A percentile compares a stretch with the other conserved stretches of the same genome.
Evolutionary conservation across 2,797 vertebrate species (phyloP).

Genomic region (Distichodus sexfasciatus): DNA sequence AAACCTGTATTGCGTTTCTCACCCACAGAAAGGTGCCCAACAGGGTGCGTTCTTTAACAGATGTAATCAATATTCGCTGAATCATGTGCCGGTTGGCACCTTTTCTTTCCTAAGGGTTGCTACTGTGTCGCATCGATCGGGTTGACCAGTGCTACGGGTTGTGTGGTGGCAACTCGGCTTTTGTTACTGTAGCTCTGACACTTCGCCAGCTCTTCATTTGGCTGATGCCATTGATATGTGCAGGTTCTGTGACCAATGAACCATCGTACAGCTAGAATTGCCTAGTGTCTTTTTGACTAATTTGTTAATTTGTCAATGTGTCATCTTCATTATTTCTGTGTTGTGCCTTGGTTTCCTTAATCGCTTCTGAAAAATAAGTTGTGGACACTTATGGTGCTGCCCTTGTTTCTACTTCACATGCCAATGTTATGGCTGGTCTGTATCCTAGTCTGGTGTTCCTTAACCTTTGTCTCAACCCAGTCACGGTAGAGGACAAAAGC

Average conservation of each 20-base stretch:
- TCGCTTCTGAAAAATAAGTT: conserved; percentile 35
- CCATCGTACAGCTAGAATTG: conserved; percentile 31
- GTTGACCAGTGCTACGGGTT: conserved; percentile 10
- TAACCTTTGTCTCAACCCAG: too few relatives aligned
- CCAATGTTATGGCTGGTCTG: too few relatives aligned
- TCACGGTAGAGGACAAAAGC: too few relatives aligned
- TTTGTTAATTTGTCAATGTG: conserved; percentile 46
- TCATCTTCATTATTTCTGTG: conserved; percentile 46
- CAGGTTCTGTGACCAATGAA: conserved; percentile 29
- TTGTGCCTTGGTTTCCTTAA: conserved; percentile 24
- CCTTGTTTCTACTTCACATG: too few relatives aligned
- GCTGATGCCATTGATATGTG: conserved; percentile 10
- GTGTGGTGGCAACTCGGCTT: not conserved
- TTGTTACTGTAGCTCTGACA: conserved; percentile 14
- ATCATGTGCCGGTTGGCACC: conserved; percentile 34
- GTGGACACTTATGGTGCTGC: too few relatives aligned
- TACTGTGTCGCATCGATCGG: conserved; percentile 46
- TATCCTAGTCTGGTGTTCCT: too few relatives aligned
- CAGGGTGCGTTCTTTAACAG: conserved; percentile 38
- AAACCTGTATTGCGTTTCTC: conserved; percentile 33
- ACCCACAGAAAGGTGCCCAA: conserved; percentile 26
- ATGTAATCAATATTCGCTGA: conserved; percentile 45
- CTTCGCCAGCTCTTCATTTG: conserved; percentile 2
- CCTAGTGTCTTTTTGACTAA: conserved; percentile 37
- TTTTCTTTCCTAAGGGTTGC: conserved; percentile 38